Base-by-base conservation (phyloP, 1,140 invertebrate species). In the Argopecten irradians region DNA sequence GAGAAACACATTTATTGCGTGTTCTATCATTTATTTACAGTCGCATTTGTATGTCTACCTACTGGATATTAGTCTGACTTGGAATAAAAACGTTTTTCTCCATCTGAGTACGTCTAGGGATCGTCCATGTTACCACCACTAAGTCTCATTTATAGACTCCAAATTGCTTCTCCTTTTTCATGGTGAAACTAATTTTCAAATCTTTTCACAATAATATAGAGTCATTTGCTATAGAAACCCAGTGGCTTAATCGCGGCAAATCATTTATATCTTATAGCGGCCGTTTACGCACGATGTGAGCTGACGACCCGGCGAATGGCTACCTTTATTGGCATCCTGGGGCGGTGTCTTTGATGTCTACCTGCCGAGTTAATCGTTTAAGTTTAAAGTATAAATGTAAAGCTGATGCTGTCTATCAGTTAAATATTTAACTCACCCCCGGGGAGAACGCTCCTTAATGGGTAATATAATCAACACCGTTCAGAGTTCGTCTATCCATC, bases 361-460 rank as follows among this genome's bases (percentile, higher is more conserved):
- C 55, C 55, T 71, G 55, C 55, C n/a, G 55, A 71, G 55, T 71
- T 71, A 71, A 71, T 71, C 55, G 55, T 71, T 71, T 71, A 71
- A 71, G 55, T 71, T 71, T 71, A 71, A 71, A 71, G 55, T 71
- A 28, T 71, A 71, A 71, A 71, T 71, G 55, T 71, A 71, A 71
- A 71, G 55, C n/a, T 71, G 55, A 71, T 71, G 55, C 55, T 71
- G 55, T 71, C 55, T 71, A 71, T 71, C 55, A 71, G 55, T 71
- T 71, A 71, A 71, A 71, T 71, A 71, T 71, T 71, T 71, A 71
- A 71, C 55, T 71, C 55, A 71, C 55, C 55, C 55, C 55, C 55
- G 55, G 55, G n/a, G 55, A 71, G 55, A 71, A 71, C 19, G 55
- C 5, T 71, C 55, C 55, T 16, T 71, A 71, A 71, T 71, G 55